Percentiles rank a stretch among this genome's conserved stretches.
Conservation (phyloP, 1,140 invertebrate species). For the Prorops nasuta region DNA sequence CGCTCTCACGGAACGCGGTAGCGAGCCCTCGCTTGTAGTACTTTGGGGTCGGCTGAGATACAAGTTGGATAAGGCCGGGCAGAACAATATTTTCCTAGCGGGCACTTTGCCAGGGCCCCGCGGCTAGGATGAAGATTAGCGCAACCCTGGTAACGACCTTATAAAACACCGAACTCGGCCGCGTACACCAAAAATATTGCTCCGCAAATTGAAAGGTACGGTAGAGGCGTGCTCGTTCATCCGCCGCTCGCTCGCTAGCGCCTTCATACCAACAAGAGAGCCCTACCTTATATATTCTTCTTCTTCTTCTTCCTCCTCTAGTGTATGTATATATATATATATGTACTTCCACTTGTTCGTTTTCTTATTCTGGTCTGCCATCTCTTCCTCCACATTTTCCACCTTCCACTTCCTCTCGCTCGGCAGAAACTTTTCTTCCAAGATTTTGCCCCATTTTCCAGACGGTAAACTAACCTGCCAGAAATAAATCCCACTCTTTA, state of each 20-base stretch:
- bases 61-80: constrained; percentile 27
- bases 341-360: too few relatives aligned
- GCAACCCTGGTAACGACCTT: constrained; percentile 44
- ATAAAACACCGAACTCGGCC: constrained; percentile 40
- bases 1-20: constrained; percentile 1
- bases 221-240: constrained; percentile 11
- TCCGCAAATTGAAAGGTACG: constrained; percentile 44
- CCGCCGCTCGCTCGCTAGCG: too few relatives aligned
- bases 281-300: too few relatives aligned
- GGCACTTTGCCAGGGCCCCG: constrained; percentile 40
- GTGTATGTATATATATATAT: too few relatives aligned
- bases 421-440: constrained; percentile 10
- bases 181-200: constrained; percentile 38
- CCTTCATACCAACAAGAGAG: too few relatives aligned
- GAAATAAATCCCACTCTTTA: too few relatives aligned
- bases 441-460: constrained; percentile 19
- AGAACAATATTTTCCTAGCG: constrained; percentile 34
- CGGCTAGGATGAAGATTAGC: constrained; percentile 42
- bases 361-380: too few relatives aligned
- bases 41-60: constrained; percentile 21
- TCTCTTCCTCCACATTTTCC: constrained; percentile 5
- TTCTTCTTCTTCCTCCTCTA: too few relatives aligned
- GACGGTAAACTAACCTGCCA: too few relatives aligned
- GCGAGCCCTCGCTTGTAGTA: not conserved
- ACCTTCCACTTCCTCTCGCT: constrained; percentile 2